These are phyloP conservation scores for Zaprionus tsacasi DNA, from an alignment of 1,140 invertebrate genomes.

Conservation along the genomic window DNA sequence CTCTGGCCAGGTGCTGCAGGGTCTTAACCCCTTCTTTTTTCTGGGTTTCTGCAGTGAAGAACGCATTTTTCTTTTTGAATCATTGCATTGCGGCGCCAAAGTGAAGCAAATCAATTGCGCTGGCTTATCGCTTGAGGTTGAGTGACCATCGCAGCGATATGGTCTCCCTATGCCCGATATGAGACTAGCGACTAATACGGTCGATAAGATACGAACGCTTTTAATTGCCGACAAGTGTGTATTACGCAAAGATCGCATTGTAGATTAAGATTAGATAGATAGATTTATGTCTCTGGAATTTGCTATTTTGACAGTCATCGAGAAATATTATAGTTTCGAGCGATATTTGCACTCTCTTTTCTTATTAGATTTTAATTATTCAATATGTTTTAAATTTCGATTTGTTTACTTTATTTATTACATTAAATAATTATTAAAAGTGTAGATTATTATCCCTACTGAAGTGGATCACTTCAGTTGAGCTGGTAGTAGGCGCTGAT, in stretches of 20 bases:
- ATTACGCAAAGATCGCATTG: constrained; percentile 58
- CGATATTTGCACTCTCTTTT: not conserved
- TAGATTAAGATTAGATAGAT: not conserved
- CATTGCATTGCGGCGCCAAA: not conserved
- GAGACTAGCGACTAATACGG: not conserved
- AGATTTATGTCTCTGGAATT: not conserved
- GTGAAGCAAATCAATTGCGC: constrained; percentile 13
- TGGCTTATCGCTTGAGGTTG: constrained; percentile 29
- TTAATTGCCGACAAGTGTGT: constrained; percentile 40
- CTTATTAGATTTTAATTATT: not conserved
- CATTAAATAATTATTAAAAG: constrained; percentile 2
- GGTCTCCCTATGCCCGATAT: constrained; percentile 10
- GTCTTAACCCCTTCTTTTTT: not conserved
- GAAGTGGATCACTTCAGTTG: constrained; percentile 43
- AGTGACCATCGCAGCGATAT: constrained; percentile 27
- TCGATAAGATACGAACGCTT: constrained; percentile 35
- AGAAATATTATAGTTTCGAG: not conserved
- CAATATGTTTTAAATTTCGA: not conserved
- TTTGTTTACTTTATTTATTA: not conserved
- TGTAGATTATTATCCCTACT: not conserved
- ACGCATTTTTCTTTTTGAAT: not conserved
- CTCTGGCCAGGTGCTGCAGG: not conserved
- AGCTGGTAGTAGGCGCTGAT: constrained; percentile 72
- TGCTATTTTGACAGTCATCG: not conserved
- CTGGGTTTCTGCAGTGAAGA: too few relatives aligned